A percentile compares a stretch with the other conserved stretches of the same genome.
These are phyloP conservation scores for Pyrochroa serraticornis DNA, from an alignment of 2,888 invertebrate genomes.

Conservation along the genomic window DNA sequence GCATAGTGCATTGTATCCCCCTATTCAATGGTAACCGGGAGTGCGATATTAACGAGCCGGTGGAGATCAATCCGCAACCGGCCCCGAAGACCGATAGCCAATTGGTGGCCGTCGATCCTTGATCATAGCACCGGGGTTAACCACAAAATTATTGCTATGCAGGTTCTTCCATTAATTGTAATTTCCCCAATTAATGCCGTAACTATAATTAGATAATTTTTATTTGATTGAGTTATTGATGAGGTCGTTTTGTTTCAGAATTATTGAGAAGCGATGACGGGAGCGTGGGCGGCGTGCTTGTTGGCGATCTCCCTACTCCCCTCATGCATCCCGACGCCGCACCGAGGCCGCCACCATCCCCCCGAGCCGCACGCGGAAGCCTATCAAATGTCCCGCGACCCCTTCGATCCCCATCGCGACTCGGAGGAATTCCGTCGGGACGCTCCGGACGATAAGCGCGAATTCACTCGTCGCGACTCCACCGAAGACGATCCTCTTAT, in stretches of 20 bases:
- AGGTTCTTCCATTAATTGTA: too few relatives aligned
- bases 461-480: slow-evolving; percentile 55
- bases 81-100: too few relatives aligned
- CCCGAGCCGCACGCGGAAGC: slow-evolving; percentile 54
- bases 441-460: slow-evolving; percentile 54
- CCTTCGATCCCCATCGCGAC: slow-evolving; percentile 57
- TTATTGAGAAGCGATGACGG: slow-evolving; percentile 46
- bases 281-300: slow-evolving; percentile 49
- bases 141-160: too few relatives aligned
- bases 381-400: slow-evolving; percentile 55
- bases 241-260: slow-evolving; percentile 35
- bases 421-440: slow-evolving; percentile 56
- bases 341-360: slow-evolving; percentile 54
- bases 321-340: slow-evolving; percentile 50
- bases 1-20: too few relatives aligned
- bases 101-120: too few relatives aligned
- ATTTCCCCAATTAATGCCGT: too few relatives aligned
- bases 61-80: too few relatives aligned
- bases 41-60: too few relatives aligned
- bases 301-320: slow-evolving; percentile 50
- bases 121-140: too few relatives aligned
- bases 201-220: neutral
- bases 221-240: too few relatives aligned
- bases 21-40: too few relatives aligned
- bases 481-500: slow-evolving; percentile 71